Evolutionary conservation across 2,888 invertebrate genomes (phyloP).

Genomic region (Pristionchus entomophagus): DNA sequence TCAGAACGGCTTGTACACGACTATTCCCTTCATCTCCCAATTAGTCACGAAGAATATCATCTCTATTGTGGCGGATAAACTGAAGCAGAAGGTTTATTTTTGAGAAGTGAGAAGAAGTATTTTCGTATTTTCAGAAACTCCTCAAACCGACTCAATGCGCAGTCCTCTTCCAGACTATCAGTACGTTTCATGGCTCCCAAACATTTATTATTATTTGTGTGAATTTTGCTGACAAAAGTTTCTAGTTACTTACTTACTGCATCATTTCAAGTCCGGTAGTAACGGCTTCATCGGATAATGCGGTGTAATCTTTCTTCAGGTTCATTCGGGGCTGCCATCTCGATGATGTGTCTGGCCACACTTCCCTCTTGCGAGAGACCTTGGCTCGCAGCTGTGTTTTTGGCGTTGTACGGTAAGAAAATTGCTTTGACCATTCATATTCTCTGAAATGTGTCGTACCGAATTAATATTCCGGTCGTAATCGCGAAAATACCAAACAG

Average conservation of each 20-base stretch:
- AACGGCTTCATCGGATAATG: too few species aligned
- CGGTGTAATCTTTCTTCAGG: too few species aligned
- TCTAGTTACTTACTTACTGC: too few species aligned
- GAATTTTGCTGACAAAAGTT: background rate
- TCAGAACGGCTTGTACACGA: slow-evolving; percentile 42
- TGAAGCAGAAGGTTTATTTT: slow-evolving; percentile 11
- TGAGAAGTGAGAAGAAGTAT: too few species aligned
- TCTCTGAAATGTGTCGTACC: too few species aligned
- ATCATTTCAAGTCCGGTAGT: too few species aligned
- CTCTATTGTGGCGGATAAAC: background rate
- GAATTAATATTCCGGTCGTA: too few species aligned
- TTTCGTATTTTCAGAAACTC: slow-evolving; percentile 23
- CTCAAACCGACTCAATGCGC: slow-evolving; percentile 34
- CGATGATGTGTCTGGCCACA: slow-evolving; percentile 39
- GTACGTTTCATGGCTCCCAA: background rate
- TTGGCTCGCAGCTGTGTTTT: slow-evolving; percentile 44
- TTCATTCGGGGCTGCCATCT: slow-evolving; percentile 30
- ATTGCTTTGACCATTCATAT: too few species aligned
- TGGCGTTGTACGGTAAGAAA: slow-evolving; percentile 29
- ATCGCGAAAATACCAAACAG: too few species aligned
- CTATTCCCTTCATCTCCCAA: slow-evolving; percentile 46
- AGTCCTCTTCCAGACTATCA: slow-evolving; percentile 35
- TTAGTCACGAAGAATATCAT: slow-evolving; percentile 31
- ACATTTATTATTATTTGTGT: too few species aligned
- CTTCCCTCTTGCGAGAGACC: slow-evolving; percentile 44